Conservation (phyloP, 1,140 invertebrate genomes). For the Lepidotrigona ventralis region DNA sequence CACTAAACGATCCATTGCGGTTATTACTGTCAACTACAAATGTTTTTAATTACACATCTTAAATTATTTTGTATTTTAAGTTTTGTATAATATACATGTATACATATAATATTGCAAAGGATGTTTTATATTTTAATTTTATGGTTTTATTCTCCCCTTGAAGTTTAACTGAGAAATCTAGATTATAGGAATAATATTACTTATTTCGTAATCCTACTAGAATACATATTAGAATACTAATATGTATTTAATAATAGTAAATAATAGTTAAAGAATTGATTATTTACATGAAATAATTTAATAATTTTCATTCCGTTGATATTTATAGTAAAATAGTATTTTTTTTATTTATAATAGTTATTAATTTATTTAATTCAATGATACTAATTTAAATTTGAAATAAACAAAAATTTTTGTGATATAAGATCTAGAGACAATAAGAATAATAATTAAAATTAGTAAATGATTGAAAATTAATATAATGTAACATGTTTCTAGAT, state of each 20-base stretch:
- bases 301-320: neutral
- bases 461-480: neutral
- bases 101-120: too few species aligned
- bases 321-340: neutral
- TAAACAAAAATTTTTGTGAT: neutral
- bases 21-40: too few species aligned
- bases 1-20: too few species aligned
- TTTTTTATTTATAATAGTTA: neutral
- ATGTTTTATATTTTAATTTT: neutral
- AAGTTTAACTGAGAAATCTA: neutral
- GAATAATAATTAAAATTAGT: neutral
- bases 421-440: neutral
- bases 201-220: neutral
- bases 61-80: too few species aligned
- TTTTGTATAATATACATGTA: too few species aligned
- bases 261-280: too few species aligned
- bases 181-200: neutral
- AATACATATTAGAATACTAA: too few species aligned
- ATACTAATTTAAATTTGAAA: neutral
- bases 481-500: conserved; percentile 53
- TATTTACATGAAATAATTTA: too few species aligned
- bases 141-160: neutral
- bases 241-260: too few species aligned
- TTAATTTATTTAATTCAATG: too few species aligned
- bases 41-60: too few species aligned